These are phyloP conservation scores for Eulacestoma nigropectus DNA, from an alignment of 2,113 vertebrate species.

Conservation along the genomic window DNA sequence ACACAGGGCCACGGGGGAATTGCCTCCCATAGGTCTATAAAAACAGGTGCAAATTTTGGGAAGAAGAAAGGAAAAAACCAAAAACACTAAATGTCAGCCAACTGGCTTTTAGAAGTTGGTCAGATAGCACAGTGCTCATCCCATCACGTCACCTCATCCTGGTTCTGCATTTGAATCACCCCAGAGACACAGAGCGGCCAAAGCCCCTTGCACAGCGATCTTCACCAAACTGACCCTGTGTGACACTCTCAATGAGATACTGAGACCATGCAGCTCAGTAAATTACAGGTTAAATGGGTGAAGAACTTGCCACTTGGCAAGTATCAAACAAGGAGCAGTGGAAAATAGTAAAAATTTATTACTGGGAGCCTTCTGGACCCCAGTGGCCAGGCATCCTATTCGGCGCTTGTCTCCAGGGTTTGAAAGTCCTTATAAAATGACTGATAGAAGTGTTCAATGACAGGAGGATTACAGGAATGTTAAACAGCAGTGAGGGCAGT, in stretches of 20 bases:
- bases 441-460: neutral
- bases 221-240: neutral
- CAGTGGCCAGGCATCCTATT: neutral
- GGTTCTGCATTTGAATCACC: neutral
- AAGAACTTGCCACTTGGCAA: neutral
- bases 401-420: neutral
- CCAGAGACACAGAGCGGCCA: neutral
- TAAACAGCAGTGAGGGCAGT: neutral
- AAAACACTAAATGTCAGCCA: neutral
- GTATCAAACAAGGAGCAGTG: neutral
- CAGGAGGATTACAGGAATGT: neutral
- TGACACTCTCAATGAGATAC: rapidly evolving
- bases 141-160: neutral
- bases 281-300: neutral
- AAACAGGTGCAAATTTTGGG: neutral
- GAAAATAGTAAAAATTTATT: neutral
- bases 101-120: neutral
- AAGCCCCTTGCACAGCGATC: neutral
- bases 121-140: neutral
- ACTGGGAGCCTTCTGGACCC: neutral
- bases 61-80: neutral
- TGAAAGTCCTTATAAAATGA: neutral
- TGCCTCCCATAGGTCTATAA: neutral
- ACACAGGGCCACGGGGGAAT: neutral
- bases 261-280: neutral